These are phyloP conservation scores for Tringa solitaria DNA, from an alignment of 2,113 vertebrate species.

Conservation along the genomic window DNA sequence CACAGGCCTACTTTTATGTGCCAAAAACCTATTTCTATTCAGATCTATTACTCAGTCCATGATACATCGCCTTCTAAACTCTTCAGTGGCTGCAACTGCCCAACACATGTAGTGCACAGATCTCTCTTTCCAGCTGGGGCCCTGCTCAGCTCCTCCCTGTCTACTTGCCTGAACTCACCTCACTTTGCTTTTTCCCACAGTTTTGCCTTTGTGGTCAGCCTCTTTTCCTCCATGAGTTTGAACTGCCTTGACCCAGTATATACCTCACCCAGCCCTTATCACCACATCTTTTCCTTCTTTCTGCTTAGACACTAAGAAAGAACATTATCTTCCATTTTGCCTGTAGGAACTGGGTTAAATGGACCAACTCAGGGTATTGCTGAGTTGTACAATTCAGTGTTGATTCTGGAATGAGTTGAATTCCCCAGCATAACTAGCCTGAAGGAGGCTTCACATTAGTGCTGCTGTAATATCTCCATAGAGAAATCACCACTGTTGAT, in stretches of 20 bases:
- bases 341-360: neutral
- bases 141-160: neutral
- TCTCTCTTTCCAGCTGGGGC: neutral
- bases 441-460: fast-evolving
- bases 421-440: neutral
- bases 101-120: neutral
- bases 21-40: neutral
- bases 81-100: neutral
- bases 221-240: fast-evolving
- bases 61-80: neutral
- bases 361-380: neutral
- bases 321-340: neutral
- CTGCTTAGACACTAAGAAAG: neutral
- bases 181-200: neutral
- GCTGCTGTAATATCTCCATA: neutral
- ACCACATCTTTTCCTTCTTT: neutral
- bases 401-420: neutral
- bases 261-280: neutral
- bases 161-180: neutral
- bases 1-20: neutral
- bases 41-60: neutral
- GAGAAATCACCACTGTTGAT: neutral
- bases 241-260: neutral
- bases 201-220: neutral
- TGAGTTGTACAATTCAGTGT: neutral